Evolutionary conservation across 2,888 invertebrate genomes (phyloP), one percentile per base, ranked within the genome.

Genomic region (Elgonia sp.): DNA sequence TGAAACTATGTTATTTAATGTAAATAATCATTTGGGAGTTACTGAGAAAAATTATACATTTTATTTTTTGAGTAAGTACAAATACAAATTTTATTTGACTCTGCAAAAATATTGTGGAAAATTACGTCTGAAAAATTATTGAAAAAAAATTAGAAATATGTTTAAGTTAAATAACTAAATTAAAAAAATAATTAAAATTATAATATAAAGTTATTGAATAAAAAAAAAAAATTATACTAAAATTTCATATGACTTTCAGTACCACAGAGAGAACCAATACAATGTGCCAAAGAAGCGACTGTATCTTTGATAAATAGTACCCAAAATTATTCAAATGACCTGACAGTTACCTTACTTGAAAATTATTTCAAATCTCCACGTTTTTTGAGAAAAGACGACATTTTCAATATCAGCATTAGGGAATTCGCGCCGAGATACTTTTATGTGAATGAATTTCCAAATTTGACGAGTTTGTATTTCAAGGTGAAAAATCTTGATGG

Each of bases 321-420:
- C 0, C 69, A 91, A 42, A 92, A 92, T 2, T 92, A 81, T 67
- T 69, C 91, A 5, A 88, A 89, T 0, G 94, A 95, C 72, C 95
- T 96, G 63, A 93, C 96, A 0, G 96, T 96, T 93, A 94, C 95
- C 75, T 94, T 97, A 70, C 93, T 97, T 55, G 96, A 95, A 91
- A 96, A 96, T 92, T 96, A 97, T 92, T 97, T 98, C 93, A 95
- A 95, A 92, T 94, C 95, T 60, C 97, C 97, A 21, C 96, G 96
- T 92, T 94, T 97, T 90, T 92, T 97, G 6, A 96, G 96, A 91
- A 94, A 95, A 63, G 95, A 96, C 91, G 97, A 97, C 93, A 94
- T 97, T 57, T 96, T 97, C 92, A 95, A 95, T 72, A 95, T 97
- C 88, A 95, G 96, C 62, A 93, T 97, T 0, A 96, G 95, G 84